phyloP scores from a whole-genome alignment of 1,140 invertebrate species.

The Homarus americanus region DNA sequence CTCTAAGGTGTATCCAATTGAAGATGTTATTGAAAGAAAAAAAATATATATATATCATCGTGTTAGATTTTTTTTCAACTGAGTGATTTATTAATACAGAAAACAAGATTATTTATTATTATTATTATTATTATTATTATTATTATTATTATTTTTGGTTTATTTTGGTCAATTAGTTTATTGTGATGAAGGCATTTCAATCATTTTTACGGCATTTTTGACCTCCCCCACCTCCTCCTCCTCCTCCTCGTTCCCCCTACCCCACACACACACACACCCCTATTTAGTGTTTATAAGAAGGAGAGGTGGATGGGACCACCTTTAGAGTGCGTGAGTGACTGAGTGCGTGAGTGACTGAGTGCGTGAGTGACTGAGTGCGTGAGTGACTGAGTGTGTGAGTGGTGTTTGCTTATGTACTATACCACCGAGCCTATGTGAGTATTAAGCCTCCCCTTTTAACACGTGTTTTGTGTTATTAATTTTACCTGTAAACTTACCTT shows the following conservation, averaged over 20 bases:
- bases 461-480: background rate
- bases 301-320: background rate
- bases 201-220: slow-evolving; percentile 21
- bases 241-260: no score
- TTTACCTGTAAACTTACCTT: background rate
- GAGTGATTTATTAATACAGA: no score
- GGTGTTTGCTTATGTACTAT: background rate
- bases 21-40: no score
- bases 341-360: slow-evolving; percentile 12
- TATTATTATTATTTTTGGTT: background rate
- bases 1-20: slow-evolving; percentile 29
- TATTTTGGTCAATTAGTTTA: background rate
- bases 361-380: no score
- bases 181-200: slow-evolving; percentile 9
- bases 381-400: background rate
- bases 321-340: background rate
- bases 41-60: no score
- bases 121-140: no score
- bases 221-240: no score
- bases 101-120: no score
- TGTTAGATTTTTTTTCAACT: no score
- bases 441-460: background rate
- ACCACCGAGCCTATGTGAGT: slow-evolving; percentile 41
- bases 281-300: slow-evolving; percentile 25
- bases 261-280: no score